Evolutionary conservation across 2,113 vertebrate species (phyloP), one percentile per base, ranked within the genome.

Genomic region (Corythoichthys haematopterus): DNA sequence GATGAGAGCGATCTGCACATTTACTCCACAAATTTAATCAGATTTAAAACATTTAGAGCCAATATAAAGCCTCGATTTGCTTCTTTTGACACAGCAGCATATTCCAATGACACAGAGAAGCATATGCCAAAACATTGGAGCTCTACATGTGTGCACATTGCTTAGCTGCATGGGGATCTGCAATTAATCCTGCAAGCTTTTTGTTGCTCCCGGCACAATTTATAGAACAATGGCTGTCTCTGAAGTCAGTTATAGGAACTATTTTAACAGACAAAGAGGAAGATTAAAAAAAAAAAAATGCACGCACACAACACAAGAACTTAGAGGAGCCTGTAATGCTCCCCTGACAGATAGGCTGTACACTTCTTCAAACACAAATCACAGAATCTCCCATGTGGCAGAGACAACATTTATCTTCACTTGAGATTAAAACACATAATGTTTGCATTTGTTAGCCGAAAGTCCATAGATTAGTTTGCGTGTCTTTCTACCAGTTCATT

Each of bases 361-460:
- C 57, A 64, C 40, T 68, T 79, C 74, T 81, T 75, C 70, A 75
- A 65, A 80, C 71, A 79, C 45, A 50, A 82, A 84, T 72, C 6
- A 58, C 48, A 33, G 64, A 67, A 83, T 86, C 79, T 90, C 80
- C 84, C 80, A 84, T 79, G 70, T 88, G 84, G 77, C 80, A 79
- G 70, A 71, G 85, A 84, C 69, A 76, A 76, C 75, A 69, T 74
- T 37, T 75, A 88, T 80, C 77, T 86, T 76, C 71, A 81, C 82
- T 77, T 64, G 58, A 80, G 69, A 85, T 77, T 61, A 88, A 83
- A 81, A 69, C 48, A 64, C 45, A 51, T 9, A 53, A 47, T 37
- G 60, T 2, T 51, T 53, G 56, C 55, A 68, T 76, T 58, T 46
- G 6, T 6, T 38, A 63, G 11, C 20, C 20, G 52, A 58, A 47